These are phyloP conservation scores for Eulemur rufifrons DNA, from an alignment of 2,113 vertebrate species.

Conservation along the genomic window DNA sequence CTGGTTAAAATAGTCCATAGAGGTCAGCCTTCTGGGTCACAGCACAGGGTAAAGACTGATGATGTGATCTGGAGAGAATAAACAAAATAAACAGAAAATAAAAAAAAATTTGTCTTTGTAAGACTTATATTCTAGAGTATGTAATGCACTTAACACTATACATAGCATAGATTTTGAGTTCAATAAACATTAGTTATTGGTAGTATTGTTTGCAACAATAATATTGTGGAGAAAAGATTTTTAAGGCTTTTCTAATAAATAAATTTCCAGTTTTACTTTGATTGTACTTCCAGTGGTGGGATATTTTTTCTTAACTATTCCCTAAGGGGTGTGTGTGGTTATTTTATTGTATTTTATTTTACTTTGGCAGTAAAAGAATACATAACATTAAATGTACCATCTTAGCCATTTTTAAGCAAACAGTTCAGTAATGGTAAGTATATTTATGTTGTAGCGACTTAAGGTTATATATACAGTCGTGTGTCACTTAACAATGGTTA, in stretches of 20 bases:
- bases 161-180: not conserved
- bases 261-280: conserved; percentile 24
- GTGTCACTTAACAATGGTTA: not conserved
- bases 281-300: not conserved
- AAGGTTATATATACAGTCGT: not conserved
- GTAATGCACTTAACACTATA: not conserved
- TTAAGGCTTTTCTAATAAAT: conserved; percentile 7
- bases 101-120: not conserved
- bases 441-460: not conserved
- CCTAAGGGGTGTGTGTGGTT: not conserved
- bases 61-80: not conserved
- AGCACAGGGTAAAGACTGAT: not conserved
- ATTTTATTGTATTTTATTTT: not conserved
- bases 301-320: conserved; percentile 27
- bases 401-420: not conserved
- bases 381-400: not conserved
- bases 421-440: not conserved
- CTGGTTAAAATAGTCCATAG: not conserved
- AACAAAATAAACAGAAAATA: not conserved
- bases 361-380: not conserved
- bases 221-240: not conserved
- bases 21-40: not conserved
- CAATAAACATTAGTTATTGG: not conserved
- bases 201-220: not conserved
- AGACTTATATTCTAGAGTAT: not conserved